Conservation (phyloP, 2,888 invertebrate genomes). For the Apoderus coryli region DNA sequence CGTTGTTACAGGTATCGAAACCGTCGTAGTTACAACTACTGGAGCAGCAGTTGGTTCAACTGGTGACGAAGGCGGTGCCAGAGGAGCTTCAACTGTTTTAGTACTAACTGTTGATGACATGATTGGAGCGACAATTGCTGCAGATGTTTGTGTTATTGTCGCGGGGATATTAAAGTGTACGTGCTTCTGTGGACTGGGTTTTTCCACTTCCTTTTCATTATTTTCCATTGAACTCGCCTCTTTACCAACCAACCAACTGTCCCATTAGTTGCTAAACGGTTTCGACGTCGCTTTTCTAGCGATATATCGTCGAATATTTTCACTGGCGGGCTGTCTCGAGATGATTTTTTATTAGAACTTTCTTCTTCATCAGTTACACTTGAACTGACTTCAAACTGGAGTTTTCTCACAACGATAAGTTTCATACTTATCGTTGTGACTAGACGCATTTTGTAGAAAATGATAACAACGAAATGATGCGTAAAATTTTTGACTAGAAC, state of each 20-base stretch:
- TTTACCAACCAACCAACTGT: constrained; percentile 27
- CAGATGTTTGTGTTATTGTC: constrained; percentile 11
- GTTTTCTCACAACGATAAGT: too few relatives aligned
- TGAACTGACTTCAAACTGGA: constrained; percentile 8
- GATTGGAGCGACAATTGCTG: constrained; percentile 10
- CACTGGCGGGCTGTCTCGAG: constrained; percentile 14
- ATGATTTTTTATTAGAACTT: constrained; percentile 7
- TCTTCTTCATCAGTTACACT: constrained; percentile 10
- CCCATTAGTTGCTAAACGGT: constrained; percentile 28
- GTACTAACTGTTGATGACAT: constrained; percentile 10
- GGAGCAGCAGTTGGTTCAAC: not conserved
- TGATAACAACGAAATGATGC: too few relatives aligned
- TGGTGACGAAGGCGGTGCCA: not conserved
- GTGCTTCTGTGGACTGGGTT: constrained; percentile 19
- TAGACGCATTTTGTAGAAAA: too few relatives aligned
- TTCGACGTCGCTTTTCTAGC: constrained; percentile 27
- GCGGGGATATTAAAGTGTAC: constrained; percentile 25
- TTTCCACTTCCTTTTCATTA: not conserved
- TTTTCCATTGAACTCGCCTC: constrained; percentile 6
- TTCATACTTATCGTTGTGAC: too few relatives aligned
- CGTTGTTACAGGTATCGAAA: constrained; percentile 1
- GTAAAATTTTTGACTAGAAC: too few relatives aligned
- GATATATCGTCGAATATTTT: constrained; percentile 26
- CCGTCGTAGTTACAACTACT: constrained; percentile 7
- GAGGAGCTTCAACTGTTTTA: constrained; percentile 5